Conservation (phyloP, 2,797 vertebrate genomes). For the Mionectes olivaceus region DNA sequence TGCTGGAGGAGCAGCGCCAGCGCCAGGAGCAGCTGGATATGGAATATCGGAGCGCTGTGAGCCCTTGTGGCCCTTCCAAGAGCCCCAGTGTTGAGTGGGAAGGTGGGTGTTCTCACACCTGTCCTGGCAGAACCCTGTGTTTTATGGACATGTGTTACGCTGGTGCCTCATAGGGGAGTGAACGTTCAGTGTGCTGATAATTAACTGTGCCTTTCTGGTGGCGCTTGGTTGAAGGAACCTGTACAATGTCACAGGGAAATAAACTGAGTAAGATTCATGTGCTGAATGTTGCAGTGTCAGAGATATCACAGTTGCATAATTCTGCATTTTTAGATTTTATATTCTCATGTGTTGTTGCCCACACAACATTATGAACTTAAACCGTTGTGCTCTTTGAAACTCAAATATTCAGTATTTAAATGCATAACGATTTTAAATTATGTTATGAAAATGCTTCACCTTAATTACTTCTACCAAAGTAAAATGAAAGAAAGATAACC, state of each 20-base stretch:
- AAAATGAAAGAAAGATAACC: neutral
- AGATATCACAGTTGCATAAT: too few species aligned
- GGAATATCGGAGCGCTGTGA: conserved; percentile 83
- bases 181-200: neutral
- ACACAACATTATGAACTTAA: neutral
- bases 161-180: neutral
- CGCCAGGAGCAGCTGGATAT: conserved; percentile 90
- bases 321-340: too few species aligned
- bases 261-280: too few species aligned
- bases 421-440: neutral
- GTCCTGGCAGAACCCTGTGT: neutral
- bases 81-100: conserved; percentile 92
- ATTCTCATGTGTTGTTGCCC: too few species aligned
- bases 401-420: neutral
- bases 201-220: too few species aligned
- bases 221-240: too few species aligned
- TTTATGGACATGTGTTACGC: neutral
- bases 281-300: too few species aligned
- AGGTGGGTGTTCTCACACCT: conserved; percentile 75
- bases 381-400: neutral
- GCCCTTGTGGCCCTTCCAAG: conserved; percentile 82
- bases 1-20: conserved; percentile 92
- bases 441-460: neutral
- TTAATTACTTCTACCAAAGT: neutral
- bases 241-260: too few species aligned